phyloP scores from a whole-genome alignment of 2,113 vertebrate genomes.

The Heptranchias perlo region DNA sequence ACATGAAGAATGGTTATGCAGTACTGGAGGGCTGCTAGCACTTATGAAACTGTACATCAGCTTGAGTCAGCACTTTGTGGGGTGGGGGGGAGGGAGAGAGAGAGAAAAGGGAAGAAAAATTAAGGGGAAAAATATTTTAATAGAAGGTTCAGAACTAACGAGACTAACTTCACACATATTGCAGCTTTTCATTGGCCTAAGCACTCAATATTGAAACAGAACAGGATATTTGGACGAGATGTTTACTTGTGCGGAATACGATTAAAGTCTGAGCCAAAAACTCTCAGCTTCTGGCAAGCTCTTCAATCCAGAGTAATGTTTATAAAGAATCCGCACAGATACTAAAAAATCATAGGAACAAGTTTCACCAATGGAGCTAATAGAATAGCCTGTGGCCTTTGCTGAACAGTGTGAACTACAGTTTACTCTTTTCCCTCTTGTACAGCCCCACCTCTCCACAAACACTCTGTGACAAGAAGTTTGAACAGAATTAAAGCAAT shows the following conservation, averaged over 20 bases:
- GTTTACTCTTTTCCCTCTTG: not conserved
- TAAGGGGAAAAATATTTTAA: not conserved
- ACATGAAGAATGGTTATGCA: not conserved
- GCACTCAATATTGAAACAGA: not conserved
- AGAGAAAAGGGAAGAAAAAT: not conserved
- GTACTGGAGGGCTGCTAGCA: not conserved
- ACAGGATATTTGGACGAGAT: not conserved
- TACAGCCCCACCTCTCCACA: not conserved
- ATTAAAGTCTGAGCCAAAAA: not conserved
- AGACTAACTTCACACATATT: not conserved
- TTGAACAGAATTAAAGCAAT: not conserved
- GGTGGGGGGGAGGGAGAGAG: not conserved
- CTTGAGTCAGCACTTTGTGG: not conserved
- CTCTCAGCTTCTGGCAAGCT: not conserved
- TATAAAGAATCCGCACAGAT: not conserved
- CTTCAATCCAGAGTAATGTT: not conserved
- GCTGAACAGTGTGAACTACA: not conserved
- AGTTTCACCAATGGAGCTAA: not conserved
- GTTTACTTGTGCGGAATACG: not conserved
- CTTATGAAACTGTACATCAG: not conserved
- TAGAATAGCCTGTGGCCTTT: not conserved
- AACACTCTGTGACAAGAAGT: not conserved
- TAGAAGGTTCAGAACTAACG: not conserved
- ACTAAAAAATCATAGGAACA: not conserved
- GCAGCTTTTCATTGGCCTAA: not conserved